These are phyloP conservation scores for Gila orcuttii DNA, from an alignment of 2,113 vertebrate genomes.

Conservation along the genomic window DNA sequence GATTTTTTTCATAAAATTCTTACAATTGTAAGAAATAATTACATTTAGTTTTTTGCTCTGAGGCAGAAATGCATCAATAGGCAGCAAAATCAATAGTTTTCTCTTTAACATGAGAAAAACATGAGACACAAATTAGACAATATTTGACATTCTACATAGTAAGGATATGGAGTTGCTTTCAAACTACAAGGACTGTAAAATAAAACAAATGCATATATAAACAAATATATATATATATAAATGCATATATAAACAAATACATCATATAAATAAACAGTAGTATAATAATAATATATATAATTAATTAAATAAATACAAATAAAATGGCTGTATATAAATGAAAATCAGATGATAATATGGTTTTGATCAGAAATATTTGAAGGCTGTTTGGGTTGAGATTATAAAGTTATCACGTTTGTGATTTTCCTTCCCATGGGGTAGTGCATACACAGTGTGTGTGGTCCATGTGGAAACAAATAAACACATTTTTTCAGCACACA, in stretches of 20 bases:
- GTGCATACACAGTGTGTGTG: slow-evolving; percentile 32
- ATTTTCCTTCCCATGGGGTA: neutral
- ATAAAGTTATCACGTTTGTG: neutral
- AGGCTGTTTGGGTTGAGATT: neutral
- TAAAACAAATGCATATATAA: neutral
- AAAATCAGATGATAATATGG: neutral
- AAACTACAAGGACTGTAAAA: too few species aligned
- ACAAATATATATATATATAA: neutral
- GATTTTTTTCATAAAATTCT: neutral
- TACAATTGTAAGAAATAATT: neutral
- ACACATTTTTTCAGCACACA: neutral
- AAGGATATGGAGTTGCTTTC: too few species aligned
- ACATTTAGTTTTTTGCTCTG: neutral
- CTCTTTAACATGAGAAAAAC: neutral
- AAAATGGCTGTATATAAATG: neutral
- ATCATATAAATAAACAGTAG: neutral
- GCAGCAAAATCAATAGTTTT: neutral
- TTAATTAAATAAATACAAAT: neutral
- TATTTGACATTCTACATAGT: neutral
- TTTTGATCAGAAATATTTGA: neutral
- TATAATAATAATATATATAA: neutral
- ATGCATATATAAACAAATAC: neutral
- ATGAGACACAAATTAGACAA: neutral
- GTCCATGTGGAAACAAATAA: slow-evolving; percentile 43
- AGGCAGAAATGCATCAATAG: neutral